Base-by-base conservation (phyloP, 2,888 invertebrate species). In the Heliconius sara region DNA sequence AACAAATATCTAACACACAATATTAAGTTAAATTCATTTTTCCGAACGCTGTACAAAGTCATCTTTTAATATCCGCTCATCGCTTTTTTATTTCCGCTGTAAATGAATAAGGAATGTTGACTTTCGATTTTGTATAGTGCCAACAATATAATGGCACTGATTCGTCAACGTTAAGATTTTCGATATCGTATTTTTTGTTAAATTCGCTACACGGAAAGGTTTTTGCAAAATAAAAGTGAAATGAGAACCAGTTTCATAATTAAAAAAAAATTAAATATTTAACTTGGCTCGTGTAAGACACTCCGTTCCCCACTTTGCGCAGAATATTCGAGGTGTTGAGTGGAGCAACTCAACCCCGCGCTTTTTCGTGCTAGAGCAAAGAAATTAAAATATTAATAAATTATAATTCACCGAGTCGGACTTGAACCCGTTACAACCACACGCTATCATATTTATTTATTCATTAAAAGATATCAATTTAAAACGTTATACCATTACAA, bases 1-100 rank as follows among this genome's bases (percentile, higher is more conserved):
- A 68, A n/a, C 12, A 39, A 68, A 68, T 2, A 68, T 68, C 25
- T n/a, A 0, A 12, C n/a, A 43, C 43, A 68, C 39, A 39, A n/a
- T 43, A 68, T n/a, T 39, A 60, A n/a, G 2, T 6, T 43, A 39
- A 43, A 39, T 39, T 39, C 12, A 0, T 67, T 39, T n/a, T 63
- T 63, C 6, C 13, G 13, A n/a, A 25, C 25, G 13, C 1, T n/a
- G n/a, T 68, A 13, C 34, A 68, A 67, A 66, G 10, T 5, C 68
- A 68, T 68, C 25, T 70, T 47, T 47, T 47, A 70, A 70, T 70
- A 70, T 70, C 70, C 70, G 70, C 43, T 25, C 43, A 70, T 70
- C 70, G 25, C 47, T 47, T 70, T 47, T 68, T 70, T 70, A 47
- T 70, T 47, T 70, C 70, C 70, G 43, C 7, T 70, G 43, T 27